Base-by-base conservation (phyloP, 37 sponge, comb jelly and placozoan genomes). In the Cliona cf. orientalis region DNA sequence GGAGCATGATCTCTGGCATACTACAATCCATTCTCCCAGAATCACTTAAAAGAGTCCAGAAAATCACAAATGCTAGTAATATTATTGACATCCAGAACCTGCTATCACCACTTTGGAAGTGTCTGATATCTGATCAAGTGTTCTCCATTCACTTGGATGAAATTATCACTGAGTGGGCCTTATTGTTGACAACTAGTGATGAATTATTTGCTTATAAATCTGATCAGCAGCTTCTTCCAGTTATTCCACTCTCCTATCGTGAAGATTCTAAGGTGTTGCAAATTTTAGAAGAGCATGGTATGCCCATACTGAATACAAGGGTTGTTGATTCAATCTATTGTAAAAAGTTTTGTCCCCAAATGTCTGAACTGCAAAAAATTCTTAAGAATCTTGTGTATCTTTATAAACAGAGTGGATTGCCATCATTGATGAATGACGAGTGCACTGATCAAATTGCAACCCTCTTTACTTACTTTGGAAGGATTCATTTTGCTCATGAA, bases 351-450 rank as follows among this genome's bases (percentile, higher is more conserved):
- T 69, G 71, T 41, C 71, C 71, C 19, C 5, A 3, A 6, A 7
- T 69, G 1, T 69, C 71, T 42, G 44, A 69, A 42, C 71, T 44
- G 1, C 44, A 42, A 9, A 42, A 19, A 19, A 69, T 69, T 23
- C 71, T n/a, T 69, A 38, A 42, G 42, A 4, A 69, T 29, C n/a
- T 42, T 69, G 71, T 41, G n/a, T 26, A n/a, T 29, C 71, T 25
- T 69, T 19, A 23, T 42, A 3, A 21, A 3, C 1, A 41, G 29
- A 28, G 44, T 2, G 28, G 44, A 42, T 3, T 23, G 19, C 40
- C 3, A 2, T 39, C 1, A 22, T 34, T 21, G 23, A 69, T 19
- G 21, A 39, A 11, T 22, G 22, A 69, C 66, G 19, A 2, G 35
- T 29, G 45, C 17, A 29, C 39, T 39, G n/a, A 2, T 5, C 21